Evolutionary conservation across 2,113 vertebrate species (phyloP).

Genomic region (Vanacampus margaritifer): DNA sequence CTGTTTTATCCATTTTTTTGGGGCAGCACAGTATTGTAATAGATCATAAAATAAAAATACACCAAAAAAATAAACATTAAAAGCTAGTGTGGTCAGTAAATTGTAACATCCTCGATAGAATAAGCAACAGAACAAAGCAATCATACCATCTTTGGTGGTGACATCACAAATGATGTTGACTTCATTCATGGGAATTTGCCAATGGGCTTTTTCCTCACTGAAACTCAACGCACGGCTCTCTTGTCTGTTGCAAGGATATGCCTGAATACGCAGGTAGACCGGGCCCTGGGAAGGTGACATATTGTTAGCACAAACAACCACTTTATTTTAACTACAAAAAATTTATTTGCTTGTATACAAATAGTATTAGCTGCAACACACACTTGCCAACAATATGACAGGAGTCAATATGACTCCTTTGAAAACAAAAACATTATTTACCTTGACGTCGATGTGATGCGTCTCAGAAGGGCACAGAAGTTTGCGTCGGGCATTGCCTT

Average conservation of each 20-base stretch:
- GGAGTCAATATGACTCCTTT: background rate
- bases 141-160: constrained; percentile 78
- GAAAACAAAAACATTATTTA: constrained; percentile 38
- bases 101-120: background rate
- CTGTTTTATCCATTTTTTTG: too few species aligned
- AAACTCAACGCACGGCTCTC: constrained; percentile 86
- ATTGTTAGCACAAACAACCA: background rate
- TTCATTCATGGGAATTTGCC: constrained; percentile 87
- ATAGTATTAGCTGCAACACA: too few species aligned
- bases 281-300: constrained; percentile 78
- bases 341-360: too few species aligned
- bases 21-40: too few species aligned
- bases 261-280: constrained; percentile 82
- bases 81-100: too few species aligned
- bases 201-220: constrained; percentile 85
- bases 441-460: constrained; percentile 82
- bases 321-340: too few species aligned
- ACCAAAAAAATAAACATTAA: too few species aligned
- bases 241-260: constrained; percentile 79
- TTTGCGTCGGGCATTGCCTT: constrained; percentile 72
- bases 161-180: constrained; percentile 88
- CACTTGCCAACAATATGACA: too few species aligned
- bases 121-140: background rate
- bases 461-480: constrained; percentile 86
- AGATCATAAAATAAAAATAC: too few species aligned